These are phyloP conservation scores for Chrysodeixis includens DNA, from an alignment of 2,888 invertebrate genomes.

Conservation along the genomic window DNA sequence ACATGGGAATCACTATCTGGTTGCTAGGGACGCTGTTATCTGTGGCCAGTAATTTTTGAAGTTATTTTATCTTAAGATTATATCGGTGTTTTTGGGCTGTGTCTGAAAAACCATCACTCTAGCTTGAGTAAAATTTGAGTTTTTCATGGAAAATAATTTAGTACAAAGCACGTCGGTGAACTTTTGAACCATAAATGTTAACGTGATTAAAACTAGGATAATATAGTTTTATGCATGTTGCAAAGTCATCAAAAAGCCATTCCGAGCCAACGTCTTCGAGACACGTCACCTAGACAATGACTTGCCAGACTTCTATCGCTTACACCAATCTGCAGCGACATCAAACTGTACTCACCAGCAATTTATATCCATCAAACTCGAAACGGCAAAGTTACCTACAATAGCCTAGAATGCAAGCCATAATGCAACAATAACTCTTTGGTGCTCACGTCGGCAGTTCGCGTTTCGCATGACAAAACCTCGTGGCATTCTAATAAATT, in stretches of 20 bases:
- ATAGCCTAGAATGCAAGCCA: conserved; percentile 71
- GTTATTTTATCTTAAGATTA: no score
- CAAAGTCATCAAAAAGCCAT: neutral
- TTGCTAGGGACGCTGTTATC: conserved; percentile 42
- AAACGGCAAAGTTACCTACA: conserved; percentile 44
- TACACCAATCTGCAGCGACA: conserved; percentile 7
- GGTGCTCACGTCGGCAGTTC: conserved; percentile 63
- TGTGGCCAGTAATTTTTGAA: conserved; percentile 31
- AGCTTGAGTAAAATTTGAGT: no score
- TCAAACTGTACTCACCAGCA: conserved; percentile 11
- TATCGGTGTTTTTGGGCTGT: neutral
- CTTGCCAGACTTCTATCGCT: neutral
- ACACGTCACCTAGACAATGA: neutral
- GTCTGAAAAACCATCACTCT: neutral
- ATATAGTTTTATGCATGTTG: neutral
- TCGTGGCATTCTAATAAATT: conserved; percentile 84
- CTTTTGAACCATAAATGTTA: no score
- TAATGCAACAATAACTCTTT: conserved; percentile 77
- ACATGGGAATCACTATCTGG: conserved; percentile 51
- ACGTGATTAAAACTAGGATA: neutral
- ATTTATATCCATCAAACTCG: conserved; percentile 31
- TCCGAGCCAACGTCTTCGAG: neutral
- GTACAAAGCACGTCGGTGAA: no score
- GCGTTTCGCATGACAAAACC: conserved; percentile 78
- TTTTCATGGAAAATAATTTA: no score